Conservation (phyloP, 2,113 vertebrate genomes). For the Melozone crissalis region DNA sequence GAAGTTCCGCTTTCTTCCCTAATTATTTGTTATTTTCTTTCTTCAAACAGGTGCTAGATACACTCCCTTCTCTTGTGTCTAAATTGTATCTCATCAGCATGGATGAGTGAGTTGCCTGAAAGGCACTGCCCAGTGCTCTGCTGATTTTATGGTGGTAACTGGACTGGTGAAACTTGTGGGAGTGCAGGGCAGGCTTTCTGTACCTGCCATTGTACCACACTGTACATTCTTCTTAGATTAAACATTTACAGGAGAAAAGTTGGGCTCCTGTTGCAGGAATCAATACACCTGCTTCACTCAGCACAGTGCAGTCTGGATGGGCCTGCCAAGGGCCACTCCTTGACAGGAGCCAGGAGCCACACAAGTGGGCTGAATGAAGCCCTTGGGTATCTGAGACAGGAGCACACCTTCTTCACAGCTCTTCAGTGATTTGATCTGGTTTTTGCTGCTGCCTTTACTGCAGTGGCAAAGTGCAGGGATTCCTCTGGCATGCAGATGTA, state of each 20-base stretch:
- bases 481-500: not conserved
- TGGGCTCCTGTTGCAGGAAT: not conserved
- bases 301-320: not conserved
- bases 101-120: not conserved
- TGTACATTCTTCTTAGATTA: not conserved
- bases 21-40: not conserved
- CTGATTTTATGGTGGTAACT: not conserved
- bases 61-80: not conserved
- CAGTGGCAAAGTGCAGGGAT: not conserved
- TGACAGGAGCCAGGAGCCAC: not conserved
- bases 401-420: not conserved
- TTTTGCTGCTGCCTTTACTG: not conserved
- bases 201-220: not conserved
- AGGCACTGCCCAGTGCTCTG: not conserved
- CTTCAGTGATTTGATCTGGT: not conserved
- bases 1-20: not conserved
- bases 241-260: not conserved
- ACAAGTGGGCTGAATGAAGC: accelerated
- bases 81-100: not conserved
- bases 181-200: not conserved
- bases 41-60: not conserved
- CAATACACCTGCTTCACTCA: not conserved
- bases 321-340: not conserved
- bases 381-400: accelerated
- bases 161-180: not conserved